Conservation (phyloP, 2,797 vertebrate species). For the Anguilla megastoma region DNA sequence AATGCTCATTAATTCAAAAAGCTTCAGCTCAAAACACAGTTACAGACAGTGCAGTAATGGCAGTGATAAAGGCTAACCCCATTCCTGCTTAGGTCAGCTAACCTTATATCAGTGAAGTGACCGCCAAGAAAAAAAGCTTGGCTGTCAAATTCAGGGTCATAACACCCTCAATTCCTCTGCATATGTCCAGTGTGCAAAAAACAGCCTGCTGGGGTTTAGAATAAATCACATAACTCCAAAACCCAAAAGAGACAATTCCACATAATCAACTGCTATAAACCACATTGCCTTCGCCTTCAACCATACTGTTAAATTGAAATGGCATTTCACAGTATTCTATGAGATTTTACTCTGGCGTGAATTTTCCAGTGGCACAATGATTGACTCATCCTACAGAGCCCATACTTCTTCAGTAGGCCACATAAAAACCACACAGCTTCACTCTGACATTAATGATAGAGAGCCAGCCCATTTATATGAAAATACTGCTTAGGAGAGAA, state of each 20-base stretch:
- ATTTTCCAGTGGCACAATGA: conserved; percentile 32
- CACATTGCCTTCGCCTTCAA: conserved; percentile 67
- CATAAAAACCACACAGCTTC: conserved; percentile 16
- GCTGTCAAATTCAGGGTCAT: conserved; percentile 56
- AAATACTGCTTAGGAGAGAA: background rate
- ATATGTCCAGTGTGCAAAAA: conserved; percentile 60
- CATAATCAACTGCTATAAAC: conserved; percentile 67
- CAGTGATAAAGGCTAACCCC: background rate
- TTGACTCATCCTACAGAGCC: conserved; percentile 30
- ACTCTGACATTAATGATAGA: background rate
- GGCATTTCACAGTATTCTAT: conserved; percentile 52
- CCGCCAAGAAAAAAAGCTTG: conserved; percentile 54
- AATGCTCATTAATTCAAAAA: background rate
- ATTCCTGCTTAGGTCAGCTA: background rate
- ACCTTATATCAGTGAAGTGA: conserved; percentile 44
- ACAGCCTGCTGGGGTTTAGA: conserved; percentile 67
- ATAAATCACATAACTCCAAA: conserved; percentile 68
- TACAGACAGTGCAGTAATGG: background rate
- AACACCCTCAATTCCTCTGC: conserved; percentile 59
- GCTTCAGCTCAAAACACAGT: background rate
- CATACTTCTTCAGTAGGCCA: conserved; percentile 15
- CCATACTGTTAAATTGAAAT: conserved; percentile 56
- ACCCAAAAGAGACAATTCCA: conserved; percentile 67
- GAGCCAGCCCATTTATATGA: background rate
- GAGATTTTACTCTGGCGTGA: conserved; percentile 39